Evolutionary conservation across 2,113 vertebrate species (phyloP), one percentile per base, ranked within the genome.

Genomic region (Myiozetetes cayanensis): DNA sequence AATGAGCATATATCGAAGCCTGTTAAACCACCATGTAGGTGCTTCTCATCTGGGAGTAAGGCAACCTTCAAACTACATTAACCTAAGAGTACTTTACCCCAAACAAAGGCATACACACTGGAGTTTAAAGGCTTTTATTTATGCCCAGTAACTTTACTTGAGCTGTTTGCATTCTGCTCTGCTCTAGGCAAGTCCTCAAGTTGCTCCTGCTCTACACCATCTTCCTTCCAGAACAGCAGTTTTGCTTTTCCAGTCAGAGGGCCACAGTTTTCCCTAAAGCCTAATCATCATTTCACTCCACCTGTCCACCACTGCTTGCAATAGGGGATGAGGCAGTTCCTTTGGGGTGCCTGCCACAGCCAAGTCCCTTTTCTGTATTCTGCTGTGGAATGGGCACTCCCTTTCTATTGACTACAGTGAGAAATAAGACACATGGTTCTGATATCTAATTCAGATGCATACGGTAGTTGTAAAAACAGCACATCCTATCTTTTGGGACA

Each of bases 61-160:
- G 67, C 87, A 94, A 90, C 85, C 90, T 94, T 87, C 95, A 93
- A 91, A 94, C 78, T 87, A 62, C 94, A 95, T 96, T 91, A 94
- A 87, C 62, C 63, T 72, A 56, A 75, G 78, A 93, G 85, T 87
- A 61, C 82, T 91, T 85, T 55, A 70, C 58, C 67, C 90, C 85
- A 94, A 95, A 92, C 49, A 76, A 89, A 71, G 78, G 44, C 81
- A 72, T 1, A 17, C 33, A 68, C 4, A 3, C 49, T 52, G 20
- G 44, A 76, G 62, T 83, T 80, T 83, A 90, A 93, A 95, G 82
- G 82, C 46, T 93, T 96, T 88, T 73, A 76, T 85, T 96, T 87
- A 56, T 73, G 44, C 31, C 49, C 78, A 70, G 78, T 93, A 93
- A 61, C 81, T 94, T 86, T 55, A 55, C 67, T 81, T 41, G 27